Conservation (phyloP, 2,797 vertebrate genomes). For the Heterohyrax brucei region DNA sequence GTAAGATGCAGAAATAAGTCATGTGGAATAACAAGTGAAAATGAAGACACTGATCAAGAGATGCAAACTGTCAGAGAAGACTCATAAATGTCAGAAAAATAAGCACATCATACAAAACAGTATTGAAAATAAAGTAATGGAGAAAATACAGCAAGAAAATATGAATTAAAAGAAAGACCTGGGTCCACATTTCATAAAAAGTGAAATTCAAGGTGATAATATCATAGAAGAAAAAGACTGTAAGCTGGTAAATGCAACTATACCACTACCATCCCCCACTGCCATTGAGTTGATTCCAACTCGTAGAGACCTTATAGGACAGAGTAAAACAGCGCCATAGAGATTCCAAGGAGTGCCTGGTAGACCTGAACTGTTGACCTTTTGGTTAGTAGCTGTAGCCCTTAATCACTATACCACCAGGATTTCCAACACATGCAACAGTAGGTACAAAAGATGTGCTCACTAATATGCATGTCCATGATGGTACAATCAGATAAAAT, state of each 20-base stretch:
- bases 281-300: no score
- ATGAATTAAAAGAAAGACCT: background rate
- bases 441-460: background rate
- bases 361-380: no score
- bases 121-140: background rate
- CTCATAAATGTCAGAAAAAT: background rate
- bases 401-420: no score
- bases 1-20: background rate
- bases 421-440: no score
- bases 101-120: background rate
- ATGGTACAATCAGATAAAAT: background rate
- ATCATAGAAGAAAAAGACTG: background rate
- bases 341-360: no score
- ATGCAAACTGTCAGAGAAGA: background rate
- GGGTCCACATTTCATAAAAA: background rate
- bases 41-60: background rate
- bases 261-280: no score
- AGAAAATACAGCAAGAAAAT: background rate
- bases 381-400: no score
- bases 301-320: no score
- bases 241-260: no score
- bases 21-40: constrained; percentile 7
- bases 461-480: background rate
- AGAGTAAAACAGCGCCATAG: no score
- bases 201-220: background rate